Conservation (phyloP, 2,888 invertebrate genomes). For the Diarsia dahlii region DNA sequence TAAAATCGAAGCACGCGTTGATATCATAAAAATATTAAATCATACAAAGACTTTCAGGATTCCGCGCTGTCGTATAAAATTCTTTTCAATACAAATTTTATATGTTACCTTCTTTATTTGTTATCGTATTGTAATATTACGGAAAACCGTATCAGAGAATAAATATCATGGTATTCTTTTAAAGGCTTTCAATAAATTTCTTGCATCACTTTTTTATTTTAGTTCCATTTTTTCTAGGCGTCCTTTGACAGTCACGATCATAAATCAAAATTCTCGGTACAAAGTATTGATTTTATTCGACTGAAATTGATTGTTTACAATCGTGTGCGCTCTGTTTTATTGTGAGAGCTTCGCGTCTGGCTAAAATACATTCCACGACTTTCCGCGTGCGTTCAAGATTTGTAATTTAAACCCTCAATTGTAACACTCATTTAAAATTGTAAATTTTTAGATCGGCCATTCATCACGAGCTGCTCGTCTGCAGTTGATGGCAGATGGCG, state of each 20-base stretch:
- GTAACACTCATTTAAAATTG: conserved; percentile 81
- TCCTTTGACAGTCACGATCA: conserved; percentile 63
- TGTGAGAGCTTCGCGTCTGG: conserved; percentile 51
- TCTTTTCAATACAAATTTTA: conserved; percentile 44
- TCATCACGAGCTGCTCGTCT: conserved; percentile 73
- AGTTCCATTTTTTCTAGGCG: conserved; percentile 45
- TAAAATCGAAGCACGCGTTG: conserved; percentile 52
- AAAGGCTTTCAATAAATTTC: conserved; percentile 37
- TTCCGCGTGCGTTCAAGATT: conserved; percentile 71
- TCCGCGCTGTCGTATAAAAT: conserved; percentile 32
- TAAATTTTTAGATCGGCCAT: conserved; percentile 78
- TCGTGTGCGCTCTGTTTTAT: conserved; percentile 58
- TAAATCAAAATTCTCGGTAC: conserved; percentile 67
- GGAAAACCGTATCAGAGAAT: conserved; percentile 35
- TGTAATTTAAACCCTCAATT: conserved; percentile 82
- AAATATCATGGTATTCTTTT: conserved; percentile 34
- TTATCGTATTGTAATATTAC: conserved; percentile 21
- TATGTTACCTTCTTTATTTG: conserved; percentile 20
- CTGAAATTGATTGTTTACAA: conserved; percentile 76
- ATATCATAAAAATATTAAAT: conserved; percentile 38
- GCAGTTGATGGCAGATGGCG: conserved; percentile 60
- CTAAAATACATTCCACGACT: conserved; percentile 79
- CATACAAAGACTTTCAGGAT: conserved; percentile 25
- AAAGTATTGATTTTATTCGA: conserved; percentile 77
- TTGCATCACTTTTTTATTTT: conserved; percentile 41